Percentiles rank a stretch among this genome's conserved stretches.
These are phyloP conservation scores for Ascidia mentula DNA, from an alignment of 23 tunicate genomes.

Conservation along the genomic window DNA sequence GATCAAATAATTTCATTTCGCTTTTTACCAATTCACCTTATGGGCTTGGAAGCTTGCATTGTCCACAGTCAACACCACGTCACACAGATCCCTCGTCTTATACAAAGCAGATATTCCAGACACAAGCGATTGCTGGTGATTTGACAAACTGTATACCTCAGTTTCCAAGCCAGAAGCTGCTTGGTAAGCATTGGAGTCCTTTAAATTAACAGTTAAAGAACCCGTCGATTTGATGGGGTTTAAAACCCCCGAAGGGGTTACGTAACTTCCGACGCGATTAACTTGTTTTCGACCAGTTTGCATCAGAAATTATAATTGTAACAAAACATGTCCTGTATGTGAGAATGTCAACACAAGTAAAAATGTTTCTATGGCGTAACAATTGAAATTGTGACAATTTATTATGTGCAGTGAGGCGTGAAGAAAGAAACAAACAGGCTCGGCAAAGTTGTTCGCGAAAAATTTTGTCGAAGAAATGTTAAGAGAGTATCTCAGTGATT, in stretches of 20 bases:
- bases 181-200: background rate
- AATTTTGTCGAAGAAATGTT: no score
- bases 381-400: no score
- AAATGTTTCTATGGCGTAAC: no score
- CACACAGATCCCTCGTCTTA: slow-evolving; percentile 54
- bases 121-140: slow-evolving; percentile 7
- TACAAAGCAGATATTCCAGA: slow-evolving; percentile 37
- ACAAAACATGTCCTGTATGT: no score
- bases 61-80: slow-evolving; percentile 40
- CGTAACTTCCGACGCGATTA: slow-evolving; percentile 8
- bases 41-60: slow-evolving; percentile 61
- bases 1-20: no score
- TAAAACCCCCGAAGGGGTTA: background rate
- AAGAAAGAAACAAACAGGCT: no score
- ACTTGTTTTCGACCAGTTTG: background rate
- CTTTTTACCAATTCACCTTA: slow-evolving; percentile 24
- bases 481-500: no score
- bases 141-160: background rate
- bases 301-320: slow-evolving; percentile 5
- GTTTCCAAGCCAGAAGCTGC: background rate
- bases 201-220: background rate
- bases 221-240: background rate
- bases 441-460: no score
- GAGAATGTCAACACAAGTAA: no score
- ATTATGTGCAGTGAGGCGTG: no score